Conservation (phyloP, 2,888 invertebrate species). For the Yponomeuta malinellus region DNA sequence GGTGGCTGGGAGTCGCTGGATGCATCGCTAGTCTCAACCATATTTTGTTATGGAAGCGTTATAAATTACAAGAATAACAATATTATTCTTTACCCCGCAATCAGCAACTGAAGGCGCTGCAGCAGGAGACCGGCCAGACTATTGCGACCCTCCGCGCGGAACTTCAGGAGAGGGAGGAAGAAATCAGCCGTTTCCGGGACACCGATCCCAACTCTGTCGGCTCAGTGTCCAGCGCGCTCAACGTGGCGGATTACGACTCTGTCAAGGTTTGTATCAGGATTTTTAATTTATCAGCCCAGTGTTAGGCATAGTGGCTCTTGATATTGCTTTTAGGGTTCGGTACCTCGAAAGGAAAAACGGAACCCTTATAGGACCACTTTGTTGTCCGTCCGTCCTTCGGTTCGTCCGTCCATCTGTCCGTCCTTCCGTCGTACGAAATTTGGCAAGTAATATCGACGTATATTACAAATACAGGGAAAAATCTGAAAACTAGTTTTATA, state of each 20-base stretch:
- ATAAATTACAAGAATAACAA: not conserved
- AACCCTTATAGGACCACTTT: too few species aligned
- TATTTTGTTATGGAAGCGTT: not conserved
- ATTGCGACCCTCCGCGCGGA: slow-evolving; percentile 46
- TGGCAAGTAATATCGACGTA: too few species aligned
- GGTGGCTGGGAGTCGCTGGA: too few species aligned
- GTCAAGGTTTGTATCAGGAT: not conserved
- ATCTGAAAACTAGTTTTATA: too few species aligned
- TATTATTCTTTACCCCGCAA: slow-evolving; percentile 18
- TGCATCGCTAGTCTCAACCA: not conserved
- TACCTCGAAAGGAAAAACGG: too few species aligned
- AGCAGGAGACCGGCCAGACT: slow-evolving; percentile 49
- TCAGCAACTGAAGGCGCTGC: slow-evolving; percentile 52
- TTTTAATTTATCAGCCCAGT: too few species aligned
- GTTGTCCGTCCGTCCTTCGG: too few species aligned
- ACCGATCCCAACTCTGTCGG: slow-evolving; percentile 27
- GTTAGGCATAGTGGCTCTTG: too few species aligned
- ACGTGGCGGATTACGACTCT: slow-evolving; percentile 57
- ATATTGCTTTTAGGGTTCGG: too few species aligned
- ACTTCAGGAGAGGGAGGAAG: slow-evolving; percentile 49
- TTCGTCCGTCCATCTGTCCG: too few species aligned
- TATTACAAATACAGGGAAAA: too few species aligned
- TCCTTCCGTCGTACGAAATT: too few species aligned
- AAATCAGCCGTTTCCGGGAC: slow-evolving; percentile 41
- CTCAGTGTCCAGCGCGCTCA: slow-evolving; percentile 43